Percentiles rank a stretch among this genome's conserved stretches.
Conservation (phyloP, 1,140 invertebrate genomes). For the Pseudomyrmex sp. region DNA sequence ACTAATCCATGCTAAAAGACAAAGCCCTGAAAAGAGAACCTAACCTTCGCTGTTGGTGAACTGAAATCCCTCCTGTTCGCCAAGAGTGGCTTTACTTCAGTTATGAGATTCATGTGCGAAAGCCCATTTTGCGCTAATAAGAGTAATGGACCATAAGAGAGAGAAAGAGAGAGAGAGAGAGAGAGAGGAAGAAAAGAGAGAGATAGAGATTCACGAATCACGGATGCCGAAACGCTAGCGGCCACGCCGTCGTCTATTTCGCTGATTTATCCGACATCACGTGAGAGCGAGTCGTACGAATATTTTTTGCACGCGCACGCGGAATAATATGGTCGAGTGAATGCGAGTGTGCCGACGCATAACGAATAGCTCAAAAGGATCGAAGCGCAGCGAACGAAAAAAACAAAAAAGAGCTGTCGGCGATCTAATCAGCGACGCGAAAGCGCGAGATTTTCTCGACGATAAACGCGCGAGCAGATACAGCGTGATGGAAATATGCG, state of each 20-base stretch:
- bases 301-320: constrained; percentile 65
- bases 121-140: constrained; percentile 68
- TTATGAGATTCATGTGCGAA: constrained; percentile 33
- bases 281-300: constrained; percentile 39
- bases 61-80: neutral
- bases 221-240: neutral
- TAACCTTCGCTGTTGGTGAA: neutral
- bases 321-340: constrained; percentile 65
- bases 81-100: constrained; percentile 25
- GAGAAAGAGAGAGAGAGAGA: constrained; percentile 12
- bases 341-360: constrained; percentile 22
- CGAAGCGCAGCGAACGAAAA: neutral
- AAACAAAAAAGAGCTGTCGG: neutral
- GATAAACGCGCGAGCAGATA: neutral
- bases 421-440: constrained; percentile 6
- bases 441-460: neutral
- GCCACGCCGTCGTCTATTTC: constrained; percentile 61
- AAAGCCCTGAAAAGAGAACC: neutral
- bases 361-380: constrained; percentile 43
- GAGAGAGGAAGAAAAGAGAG: neutral
- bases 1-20: neutral
- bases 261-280: constrained; percentile 59
- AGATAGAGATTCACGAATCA: neutral
- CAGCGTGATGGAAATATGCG: neutral
- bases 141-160: constrained; percentile 63